Evolutionary conservation across 2,888 invertebrate species (phyloP).

Genomic region (Antitype chi): DNA sequence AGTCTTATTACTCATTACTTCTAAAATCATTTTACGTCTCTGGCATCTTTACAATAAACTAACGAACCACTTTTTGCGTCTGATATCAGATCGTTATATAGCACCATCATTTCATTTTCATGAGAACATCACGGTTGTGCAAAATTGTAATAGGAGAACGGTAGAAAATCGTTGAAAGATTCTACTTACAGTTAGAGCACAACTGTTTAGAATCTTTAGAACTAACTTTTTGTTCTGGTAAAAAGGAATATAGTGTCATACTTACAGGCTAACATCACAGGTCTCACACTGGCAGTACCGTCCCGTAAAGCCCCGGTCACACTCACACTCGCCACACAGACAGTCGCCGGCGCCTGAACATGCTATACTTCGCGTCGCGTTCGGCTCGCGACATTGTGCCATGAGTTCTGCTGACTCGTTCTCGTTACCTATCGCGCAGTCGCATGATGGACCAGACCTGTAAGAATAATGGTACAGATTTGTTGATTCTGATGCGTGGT

Average conservation of each 20-base stretch:
- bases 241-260: conserved; percentile 31
- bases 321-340: conserved; percentile 94
- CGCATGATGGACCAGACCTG: conserved; percentile 90
- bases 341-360: conserved; percentile 95
- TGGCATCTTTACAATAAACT: too few relatives aligned
- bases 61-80: too few relatives aligned
- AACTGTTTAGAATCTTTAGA: too few relatives aligned
- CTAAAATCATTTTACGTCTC: neutral
- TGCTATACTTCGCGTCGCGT: conserved; percentile 79
- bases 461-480: neutral
- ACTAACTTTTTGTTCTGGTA: neutral
- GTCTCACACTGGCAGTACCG: conserved; percentile 92
- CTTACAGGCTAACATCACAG: conserved; percentile 89
- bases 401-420: conserved; percentile 82
- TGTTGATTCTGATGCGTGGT: neutral
- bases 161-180: too few relatives aligned
- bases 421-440: conserved; percentile 88
- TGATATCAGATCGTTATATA: too few relatives aligned
- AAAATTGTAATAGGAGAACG: too few relatives aligned
- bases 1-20: neutral
- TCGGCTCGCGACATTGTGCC: conserved; percentile 81
- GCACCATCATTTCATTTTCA: too few relatives aligned
- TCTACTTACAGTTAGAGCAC: too few relatives aligned
- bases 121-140: too few relatives aligned
- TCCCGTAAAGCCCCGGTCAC: conserved; percentile 91